Evolutionary conservation across 2,888 invertebrate genomes (phyloP).

Genomic region (Heliconius sara): DNA sequence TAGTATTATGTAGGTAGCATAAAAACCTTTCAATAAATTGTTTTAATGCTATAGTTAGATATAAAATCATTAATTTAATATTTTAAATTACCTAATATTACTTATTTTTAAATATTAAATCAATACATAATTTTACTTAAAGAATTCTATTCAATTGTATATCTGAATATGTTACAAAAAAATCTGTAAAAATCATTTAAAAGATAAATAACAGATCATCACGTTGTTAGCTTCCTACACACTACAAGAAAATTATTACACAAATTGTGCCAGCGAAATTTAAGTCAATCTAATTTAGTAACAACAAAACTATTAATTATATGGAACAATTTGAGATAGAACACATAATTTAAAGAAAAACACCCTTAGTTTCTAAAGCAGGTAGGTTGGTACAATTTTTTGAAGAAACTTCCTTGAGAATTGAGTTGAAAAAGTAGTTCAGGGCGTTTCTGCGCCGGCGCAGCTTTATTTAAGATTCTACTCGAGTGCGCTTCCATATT

Average conservation of each 20-base stretch:
- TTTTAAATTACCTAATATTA: not conserved
- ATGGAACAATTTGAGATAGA: conserved; percentile 33
- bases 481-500: conserved; percentile 74
- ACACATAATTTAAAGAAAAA: conserved; percentile 28
- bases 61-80: too few species aligned
- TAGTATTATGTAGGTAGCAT: too few species aligned
- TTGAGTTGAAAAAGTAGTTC: conserved; percentile 54
- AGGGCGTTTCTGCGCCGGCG: conserved; percentile 60
- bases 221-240: conserved; percentile 44
- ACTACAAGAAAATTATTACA: conserved; percentile 41
- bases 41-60: too few species aligned
- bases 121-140: too few species aligned
- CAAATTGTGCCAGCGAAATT: conserved; percentile 43
- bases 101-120: not conserved
- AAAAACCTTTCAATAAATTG: too few species aligned
- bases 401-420: conserved; percentile 51
- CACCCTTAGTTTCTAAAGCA: conserved; percentile 24
- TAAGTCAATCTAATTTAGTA: conserved; percentile 45
- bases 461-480: conserved; percentile 70
- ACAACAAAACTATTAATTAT: conserved; percentile 33
- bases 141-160: too few species aligned
- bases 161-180: not conserved
- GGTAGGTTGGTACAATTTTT: conserved; percentile 35
- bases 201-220: conserved; percentile 18
- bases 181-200: not conserved